A percentile compares a stretch with the other conserved stretches of the same genome.
Evolutionary conservation across 2,888 invertebrate species (phyloP).

Genomic region (Notodonta dromedarius): DNA sequence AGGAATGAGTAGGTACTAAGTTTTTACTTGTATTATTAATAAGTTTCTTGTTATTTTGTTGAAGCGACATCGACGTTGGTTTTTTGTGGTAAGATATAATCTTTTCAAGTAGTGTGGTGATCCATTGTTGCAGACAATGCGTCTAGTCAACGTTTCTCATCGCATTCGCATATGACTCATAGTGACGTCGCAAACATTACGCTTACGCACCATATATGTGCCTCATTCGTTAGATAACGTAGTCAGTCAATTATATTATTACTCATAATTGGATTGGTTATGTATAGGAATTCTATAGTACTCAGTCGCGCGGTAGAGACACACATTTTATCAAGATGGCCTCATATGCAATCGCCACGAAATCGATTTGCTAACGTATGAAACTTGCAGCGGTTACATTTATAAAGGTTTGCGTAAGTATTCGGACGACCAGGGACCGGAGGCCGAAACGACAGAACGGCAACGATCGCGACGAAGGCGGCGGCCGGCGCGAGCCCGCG

Average conservation of each 20-base stretch:
- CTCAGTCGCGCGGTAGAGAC: neutral
- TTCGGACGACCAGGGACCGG: constrained; percentile 6
- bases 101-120: constrained; percentile 70
- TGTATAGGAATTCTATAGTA: constrained; percentile 19
- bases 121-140: constrained; percentile 79
- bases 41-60: constrained; percentile 36
- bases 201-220: constrained; percentile 61
- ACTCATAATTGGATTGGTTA: constrained; percentile 39
- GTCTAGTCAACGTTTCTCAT: constrained; percentile 75
- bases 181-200: constrained; percentile 64
- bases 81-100: constrained; percentile 77
- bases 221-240: constrained; percentile 51
- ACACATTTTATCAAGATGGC: constrained; percentile 12
- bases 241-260: constrained; percentile 47
- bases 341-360: constrained; percentile 27
- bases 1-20: constrained; percentile 14
- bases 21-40: constrained; percentile 32
- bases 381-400: constrained; percentile 33
- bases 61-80: constrained; percentile 52
- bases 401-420: constrained; percentile 33
- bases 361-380: constrained; percentile 32
- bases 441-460: constrained; percentile 14
- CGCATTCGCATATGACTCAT: constrained; percentile 70
- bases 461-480: constrained; percentile 22
- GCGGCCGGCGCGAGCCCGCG: constrained; percentile 38